Percentiles rank a stretch among this genome's conserved stretches.
phyloP scores from a whole-genome alignment of 2,888 invertebrate genomes.

The Acleris literana region DNA sequence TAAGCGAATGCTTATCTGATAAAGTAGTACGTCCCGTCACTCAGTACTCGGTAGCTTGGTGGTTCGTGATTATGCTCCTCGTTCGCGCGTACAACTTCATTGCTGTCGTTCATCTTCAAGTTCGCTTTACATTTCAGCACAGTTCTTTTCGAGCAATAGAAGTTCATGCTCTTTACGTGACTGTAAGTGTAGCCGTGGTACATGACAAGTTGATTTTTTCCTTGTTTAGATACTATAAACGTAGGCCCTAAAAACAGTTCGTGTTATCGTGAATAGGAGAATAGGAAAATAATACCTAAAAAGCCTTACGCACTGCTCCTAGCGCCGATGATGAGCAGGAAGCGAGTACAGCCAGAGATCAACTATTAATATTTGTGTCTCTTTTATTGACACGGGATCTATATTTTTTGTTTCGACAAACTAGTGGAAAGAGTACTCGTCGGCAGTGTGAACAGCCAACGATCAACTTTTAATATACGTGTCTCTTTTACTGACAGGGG shows the following conservation, averaged over 20 bases:
- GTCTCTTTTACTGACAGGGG: too few species aligned
- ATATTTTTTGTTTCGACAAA: too few species aligned
- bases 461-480: too few species aligned
- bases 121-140: conserved; percentile 4
- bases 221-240: conserved; percentile 27
- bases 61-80: conserved; percentile 11
- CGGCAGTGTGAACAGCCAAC: too few species aligned
- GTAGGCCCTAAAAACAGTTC: conserved; percentile 7
- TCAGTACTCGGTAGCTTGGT: neutral
- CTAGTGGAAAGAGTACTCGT: too few species aligned
- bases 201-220: conserved; percentile 9
- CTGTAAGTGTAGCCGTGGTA: conserved; percentile 12
- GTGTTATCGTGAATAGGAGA: too few species aligned
- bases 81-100: neutral
- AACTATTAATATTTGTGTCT: too few species aligned
- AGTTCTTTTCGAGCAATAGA: conserved; percentile 18
- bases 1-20: neutral
- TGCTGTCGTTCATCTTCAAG: neutral
- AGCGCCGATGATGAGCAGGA: too few species aligned
- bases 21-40: neutral
- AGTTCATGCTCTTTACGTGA: neutral
- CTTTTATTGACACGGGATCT: too few species aligned
- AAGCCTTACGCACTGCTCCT: too few species aligned
- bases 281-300: too few species aligned
- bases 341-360: too few species aligned